phyloP scores from a whole-genome alignment of 2,797 vertebrate genomes.

The Coregonus ussuriensis region DNA sequence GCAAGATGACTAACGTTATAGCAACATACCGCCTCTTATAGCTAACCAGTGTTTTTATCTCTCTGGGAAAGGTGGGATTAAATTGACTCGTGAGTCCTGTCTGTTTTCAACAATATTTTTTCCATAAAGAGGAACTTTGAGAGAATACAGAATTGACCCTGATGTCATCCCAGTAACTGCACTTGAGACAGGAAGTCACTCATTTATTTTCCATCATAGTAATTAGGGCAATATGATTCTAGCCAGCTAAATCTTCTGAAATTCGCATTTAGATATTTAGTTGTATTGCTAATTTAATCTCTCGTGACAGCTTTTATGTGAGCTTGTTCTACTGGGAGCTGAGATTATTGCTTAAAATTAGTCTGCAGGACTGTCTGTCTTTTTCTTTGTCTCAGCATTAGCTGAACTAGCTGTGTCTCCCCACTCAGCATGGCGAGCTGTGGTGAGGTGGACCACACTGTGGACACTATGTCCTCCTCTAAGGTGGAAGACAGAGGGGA shows the following conservation, averaged over 20 bases:
- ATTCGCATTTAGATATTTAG: not conserved
- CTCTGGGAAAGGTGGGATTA: not conserved
- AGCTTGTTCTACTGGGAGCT: not conserved
- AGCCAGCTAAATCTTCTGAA: not conserved
- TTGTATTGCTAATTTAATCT: not conserved
- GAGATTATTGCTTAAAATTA: not conserved
- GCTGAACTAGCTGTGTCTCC: conserved; percentile 6
- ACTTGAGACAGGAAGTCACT: not conserved
- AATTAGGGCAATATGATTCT: not conserved
- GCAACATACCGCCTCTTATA: not conserved
- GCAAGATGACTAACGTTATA: not conserved
- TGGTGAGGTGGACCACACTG: conserved; percentile 84
- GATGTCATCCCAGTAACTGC: conserved; percentile 4
- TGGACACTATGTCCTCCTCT: conserved; percentile 81
- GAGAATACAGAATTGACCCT: not conserved
- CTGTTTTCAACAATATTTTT: not conserved
- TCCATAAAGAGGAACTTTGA: not conserved
- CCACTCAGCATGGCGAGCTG: conserved; percentile 88
- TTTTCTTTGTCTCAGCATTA: not conserved
- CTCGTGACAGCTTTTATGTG: not conserved
- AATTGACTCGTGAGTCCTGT: not conserved
- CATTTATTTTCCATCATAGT: not conserved
- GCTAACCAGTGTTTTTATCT: not conserved
- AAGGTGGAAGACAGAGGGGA: conserved; percentile 71
- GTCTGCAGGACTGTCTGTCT: not conserved